Evolutionary conservation across 2,113 vertebrate species (phyloP).

Genomic region (Micronycteris hirsuta): DNA sequence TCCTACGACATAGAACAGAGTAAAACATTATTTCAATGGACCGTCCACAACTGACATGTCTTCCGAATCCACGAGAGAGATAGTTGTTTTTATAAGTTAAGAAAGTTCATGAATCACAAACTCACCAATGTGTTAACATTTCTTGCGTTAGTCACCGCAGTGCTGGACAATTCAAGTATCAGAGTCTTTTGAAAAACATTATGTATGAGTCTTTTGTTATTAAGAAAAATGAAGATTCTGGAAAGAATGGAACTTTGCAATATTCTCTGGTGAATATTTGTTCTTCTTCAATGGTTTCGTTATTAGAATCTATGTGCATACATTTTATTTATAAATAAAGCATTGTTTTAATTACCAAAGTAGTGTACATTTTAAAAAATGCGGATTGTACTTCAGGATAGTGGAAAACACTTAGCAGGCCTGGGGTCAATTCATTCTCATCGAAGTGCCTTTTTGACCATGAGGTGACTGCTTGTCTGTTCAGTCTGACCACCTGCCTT

Average conservation of each 20-base stretch:
- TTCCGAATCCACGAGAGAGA: not conserved
- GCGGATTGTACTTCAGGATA: not conserved
- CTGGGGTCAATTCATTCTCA: not conserved
- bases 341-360: not conserved
- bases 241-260: not conserved
- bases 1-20: not conserved
- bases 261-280: not conserved
- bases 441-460: conserved; percentile 13
- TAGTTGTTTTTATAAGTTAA: not conserved
- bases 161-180: not conserved
- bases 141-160: not conserved
- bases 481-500: conserved; percentile 51
- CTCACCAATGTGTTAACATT: not conserved
- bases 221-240: not conserved
- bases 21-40: not conserved
- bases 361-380: not conserved
- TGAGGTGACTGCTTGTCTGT: conserved; percentile 8
- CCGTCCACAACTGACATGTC: not conserved
- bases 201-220: not conserved
- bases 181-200: not conserved
- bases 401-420: not conserved
- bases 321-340: not conserved
- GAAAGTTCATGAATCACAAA: not conserved
- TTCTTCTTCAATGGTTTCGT: not conserved
- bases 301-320: not conserved